These are phyloP conservation scores for Chironomus tepperi DNA, from an alignment of 1,140 invertebrate genomes.

Conservation along the genomic window DNA sequence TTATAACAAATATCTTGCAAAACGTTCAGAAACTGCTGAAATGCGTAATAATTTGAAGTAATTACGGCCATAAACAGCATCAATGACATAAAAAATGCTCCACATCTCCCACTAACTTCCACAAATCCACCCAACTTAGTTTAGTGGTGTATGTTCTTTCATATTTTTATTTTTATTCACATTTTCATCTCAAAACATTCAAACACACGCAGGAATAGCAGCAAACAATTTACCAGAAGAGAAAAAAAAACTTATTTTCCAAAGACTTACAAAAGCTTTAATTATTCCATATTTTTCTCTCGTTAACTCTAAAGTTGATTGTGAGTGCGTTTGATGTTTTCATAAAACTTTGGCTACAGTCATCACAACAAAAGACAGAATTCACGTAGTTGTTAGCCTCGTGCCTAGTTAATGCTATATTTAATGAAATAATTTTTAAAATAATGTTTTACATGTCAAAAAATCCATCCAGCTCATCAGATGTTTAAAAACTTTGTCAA, in stretches of 20 bases:
- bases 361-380: not conserved
- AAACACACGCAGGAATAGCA: not conserved
- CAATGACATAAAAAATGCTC: no score
- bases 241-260: not conserved
- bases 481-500: no score
- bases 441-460: no score
- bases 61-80: no score
- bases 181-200: not conserved
- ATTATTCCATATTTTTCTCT: not conserved
- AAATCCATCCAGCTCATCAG: no score
- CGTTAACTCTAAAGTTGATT: not conserved
- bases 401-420: no score
- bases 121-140: no score
- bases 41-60: no score
- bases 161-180: not conserved
- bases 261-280: slow-evolving; percentile 4
- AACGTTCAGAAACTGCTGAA: no score
- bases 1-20: no score
- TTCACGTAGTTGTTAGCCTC: not conserved
- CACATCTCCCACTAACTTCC: no score
- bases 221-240: not conserved
- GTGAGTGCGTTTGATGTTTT: slow-evolving; percentile 17
- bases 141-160: not conserved
- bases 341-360: not conserved
- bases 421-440: no score